Evolutionary conservation across 2,888 invertebrate species (phyloP).

Genomic region (Piscicola geometra): DNA sequence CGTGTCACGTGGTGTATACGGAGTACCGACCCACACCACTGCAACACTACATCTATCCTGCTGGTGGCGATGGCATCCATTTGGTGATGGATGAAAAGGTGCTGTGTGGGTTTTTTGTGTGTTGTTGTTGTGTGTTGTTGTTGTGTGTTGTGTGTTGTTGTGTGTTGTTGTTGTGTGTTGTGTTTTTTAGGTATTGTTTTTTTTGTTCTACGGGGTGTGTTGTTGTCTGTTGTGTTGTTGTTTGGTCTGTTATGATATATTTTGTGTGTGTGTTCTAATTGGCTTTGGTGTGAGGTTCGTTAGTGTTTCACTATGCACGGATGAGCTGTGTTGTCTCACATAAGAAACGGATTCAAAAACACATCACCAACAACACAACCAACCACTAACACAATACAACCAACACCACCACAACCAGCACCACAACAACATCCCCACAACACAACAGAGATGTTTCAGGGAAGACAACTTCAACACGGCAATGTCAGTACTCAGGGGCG

Average conservation of each 20-base stretch:
- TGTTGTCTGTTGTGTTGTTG: conserved; percentile 1
- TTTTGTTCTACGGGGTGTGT: background rate
- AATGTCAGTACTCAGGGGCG: conserved; percentile 75
- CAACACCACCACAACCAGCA: too few species aligned
- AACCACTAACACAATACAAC: too few species aligned
- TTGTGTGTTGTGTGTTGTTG: background rate
- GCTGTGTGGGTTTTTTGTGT: background rate
- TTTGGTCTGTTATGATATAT: background rate
- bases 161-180: conserved; percentile 2
- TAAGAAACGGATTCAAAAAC: too few species aligned
- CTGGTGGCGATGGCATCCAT: conserved; percentile 87
- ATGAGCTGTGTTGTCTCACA: too few species aligned
- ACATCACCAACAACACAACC: too few species aligned
- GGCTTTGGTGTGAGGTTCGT: too few species aligned
- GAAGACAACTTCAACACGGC: conserved; percentile 97
- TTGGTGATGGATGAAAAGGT: conserved; percentile 86
- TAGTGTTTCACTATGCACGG: too few species aligned
- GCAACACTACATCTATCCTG: conserved; percentile 95
- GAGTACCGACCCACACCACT: conserved; percentile 94
- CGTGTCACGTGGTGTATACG: conserved; percentile 97
- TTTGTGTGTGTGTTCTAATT: background rate
- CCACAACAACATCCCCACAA: background rate
- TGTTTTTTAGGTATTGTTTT: conserved; percentile 51
- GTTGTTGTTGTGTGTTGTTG: conserved; percentile 40
- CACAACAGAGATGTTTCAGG: conserved; percentile 75